phyloP scores from a whole-genome alignment of 37 sponge, comb jelly and placozoan species.

The Halichondria panicea region DNA sequence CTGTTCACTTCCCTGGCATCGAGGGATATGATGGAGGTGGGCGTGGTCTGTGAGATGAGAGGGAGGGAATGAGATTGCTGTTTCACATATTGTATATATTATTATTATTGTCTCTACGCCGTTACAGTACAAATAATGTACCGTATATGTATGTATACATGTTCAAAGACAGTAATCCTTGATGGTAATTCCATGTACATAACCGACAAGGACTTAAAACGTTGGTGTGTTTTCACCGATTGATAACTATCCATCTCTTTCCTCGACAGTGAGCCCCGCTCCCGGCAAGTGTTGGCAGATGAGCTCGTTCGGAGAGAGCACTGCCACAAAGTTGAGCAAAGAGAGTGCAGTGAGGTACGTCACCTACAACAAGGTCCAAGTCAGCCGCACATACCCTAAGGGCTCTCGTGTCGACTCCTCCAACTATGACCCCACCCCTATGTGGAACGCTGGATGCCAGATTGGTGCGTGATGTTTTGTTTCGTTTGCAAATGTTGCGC shows the following conservation, averaged over 20 bases:
- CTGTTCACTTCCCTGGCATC: constrained; percentile 74
- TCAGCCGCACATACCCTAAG: constrained; percentile 79
- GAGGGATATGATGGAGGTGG: constrained; percentile 3
- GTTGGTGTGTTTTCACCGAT: too few relatives aligned
- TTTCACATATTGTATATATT: neutral
- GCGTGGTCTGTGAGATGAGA: neutral
- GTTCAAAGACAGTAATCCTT: too few relatives aligned
- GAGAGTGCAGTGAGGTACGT: constrained; percentile 14
- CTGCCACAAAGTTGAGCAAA: constrained; percentile 44
- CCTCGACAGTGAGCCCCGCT: neutral
- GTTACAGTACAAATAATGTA: too few relatives aligned
- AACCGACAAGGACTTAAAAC: too few relatives aligned
- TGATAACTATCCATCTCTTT: neutral
- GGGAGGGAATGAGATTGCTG: neutral
- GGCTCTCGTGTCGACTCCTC: constrained; percentile 67
- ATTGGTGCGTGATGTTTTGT: constrained; percentile 57
- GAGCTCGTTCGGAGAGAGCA: constrained; percentile 79
- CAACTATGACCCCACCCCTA: constrained; percentile 73
- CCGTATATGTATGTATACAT: too few relatives aligned
- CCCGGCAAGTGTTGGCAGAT: constrained; percentile 65
- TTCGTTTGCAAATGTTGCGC: too few relatives aligned
- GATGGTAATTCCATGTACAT: too few relatives aligned
- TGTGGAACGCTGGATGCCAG: constrained; percentile 81
- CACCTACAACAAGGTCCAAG: constrained; percentile 75
- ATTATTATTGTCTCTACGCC: neutral